Evolutionary conservation across 1,140 invertebrate species (phyloP).

Genomic region (Drosophila teissieri): DNA sequence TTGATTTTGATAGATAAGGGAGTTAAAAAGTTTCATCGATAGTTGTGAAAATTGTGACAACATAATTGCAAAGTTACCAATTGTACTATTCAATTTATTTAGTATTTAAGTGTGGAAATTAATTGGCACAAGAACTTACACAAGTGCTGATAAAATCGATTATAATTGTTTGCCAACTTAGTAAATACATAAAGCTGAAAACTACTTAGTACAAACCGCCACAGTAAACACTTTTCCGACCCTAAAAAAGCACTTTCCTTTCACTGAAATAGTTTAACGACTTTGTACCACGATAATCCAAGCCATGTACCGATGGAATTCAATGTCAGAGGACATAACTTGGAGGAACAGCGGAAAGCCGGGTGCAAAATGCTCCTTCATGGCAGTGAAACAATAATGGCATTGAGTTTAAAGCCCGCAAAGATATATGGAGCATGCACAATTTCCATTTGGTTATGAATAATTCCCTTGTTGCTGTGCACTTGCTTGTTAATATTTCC

Average conservation of each 20-base stretch:
- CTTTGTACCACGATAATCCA: conserved; percentile 29
- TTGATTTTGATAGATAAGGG: conserved; percentile 59
- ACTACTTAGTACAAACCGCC: neutral
- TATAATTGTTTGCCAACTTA: conserved; percentile 27
- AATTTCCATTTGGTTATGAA: conserved; percentile 81
- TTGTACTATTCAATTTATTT: no score
- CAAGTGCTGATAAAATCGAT: neutral
- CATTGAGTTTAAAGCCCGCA: conserved; percentile 44
- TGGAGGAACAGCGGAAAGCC: conserved; percentile 3
- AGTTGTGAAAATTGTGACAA: neutral
- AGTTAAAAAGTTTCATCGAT: conserved; percentile 33
- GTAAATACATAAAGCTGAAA: conserved; percentile 11
- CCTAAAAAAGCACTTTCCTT: conserved; percentile 20
- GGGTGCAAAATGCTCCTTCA: conserved; percentile 2
- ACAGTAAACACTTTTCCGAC: conserved; percentile 25
- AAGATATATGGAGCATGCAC: conserved; percentile 71
- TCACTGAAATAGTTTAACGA: conserved; percentile 36
- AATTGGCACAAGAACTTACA: neutral
- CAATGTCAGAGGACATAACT: conserved; percentile 37
- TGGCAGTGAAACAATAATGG: conserved; percentile 48
- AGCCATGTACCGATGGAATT: conserved; percentile 35
- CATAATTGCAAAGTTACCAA: neutral
- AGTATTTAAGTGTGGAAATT: no score
- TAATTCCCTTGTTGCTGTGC: conserved; percentile 71
- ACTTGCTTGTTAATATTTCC: conserved; percentile 84